These are phyloP conservation scores for Sebastes matsubarae DNA, from an alignment of 2,797 vertebrate genomes.

Conservation along the genomic window DNA sequence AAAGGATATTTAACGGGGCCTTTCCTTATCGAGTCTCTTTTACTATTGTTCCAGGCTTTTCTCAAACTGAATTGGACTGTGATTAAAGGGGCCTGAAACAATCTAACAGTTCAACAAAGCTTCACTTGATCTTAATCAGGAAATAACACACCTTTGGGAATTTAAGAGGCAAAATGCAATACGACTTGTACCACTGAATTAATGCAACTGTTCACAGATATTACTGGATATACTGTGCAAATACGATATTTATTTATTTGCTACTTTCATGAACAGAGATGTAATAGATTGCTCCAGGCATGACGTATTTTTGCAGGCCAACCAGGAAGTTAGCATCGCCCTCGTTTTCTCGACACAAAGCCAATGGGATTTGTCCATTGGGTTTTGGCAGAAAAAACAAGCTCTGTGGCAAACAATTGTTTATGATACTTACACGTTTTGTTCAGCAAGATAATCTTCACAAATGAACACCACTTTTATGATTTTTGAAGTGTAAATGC, in stretches of 20 bases:
- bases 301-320: no score
- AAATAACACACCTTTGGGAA: neutral
- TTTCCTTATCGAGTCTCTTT: constrained; percentile 3
- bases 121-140: neutral
- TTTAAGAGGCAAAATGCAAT: neutral
- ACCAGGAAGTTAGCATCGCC: no score
- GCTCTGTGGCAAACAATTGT: no score
- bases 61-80: neutral
- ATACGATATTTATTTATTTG: neutral
- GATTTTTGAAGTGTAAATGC: no score
- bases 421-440: no score
- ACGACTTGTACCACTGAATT: neutral
- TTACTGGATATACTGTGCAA: neutral
- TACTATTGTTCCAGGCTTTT: neutral
- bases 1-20: neutral
- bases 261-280: neutral
- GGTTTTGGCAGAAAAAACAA: no score
- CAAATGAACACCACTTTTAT: no score
- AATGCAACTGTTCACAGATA: neutral
- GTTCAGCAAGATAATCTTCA: no score
- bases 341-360: no score
- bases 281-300: neutral
- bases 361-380: no score
- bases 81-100: neutral
- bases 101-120: neutral